Evolutionary conservation across 2,113 vertebrate genomes (phyloP).

Genomic region (Eulemur rufifrons): DNA sequence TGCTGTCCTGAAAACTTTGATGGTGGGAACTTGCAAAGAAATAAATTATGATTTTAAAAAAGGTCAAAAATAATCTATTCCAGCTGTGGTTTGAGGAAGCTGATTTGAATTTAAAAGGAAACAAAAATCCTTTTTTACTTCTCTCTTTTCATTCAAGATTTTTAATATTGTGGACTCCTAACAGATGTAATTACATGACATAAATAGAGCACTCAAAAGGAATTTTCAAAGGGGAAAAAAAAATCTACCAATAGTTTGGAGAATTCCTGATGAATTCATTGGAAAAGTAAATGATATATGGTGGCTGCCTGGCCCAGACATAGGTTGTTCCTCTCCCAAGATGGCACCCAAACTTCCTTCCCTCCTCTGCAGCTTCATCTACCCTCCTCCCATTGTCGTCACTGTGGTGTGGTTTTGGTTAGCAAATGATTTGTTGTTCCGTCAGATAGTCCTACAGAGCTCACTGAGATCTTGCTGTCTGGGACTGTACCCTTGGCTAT

Average conservation of each 20-base stretch:
- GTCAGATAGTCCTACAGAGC: neutral
- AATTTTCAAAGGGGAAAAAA: neutral
- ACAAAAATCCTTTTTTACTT: neutral
- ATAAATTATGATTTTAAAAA: constrained; percentile 78
- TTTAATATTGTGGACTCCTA: constrained; percentile 18
- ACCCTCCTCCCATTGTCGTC: neutral
- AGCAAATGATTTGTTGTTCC: neutral
- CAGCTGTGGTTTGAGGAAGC: constrained; percentile 55
- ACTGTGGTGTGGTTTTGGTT: neutral
- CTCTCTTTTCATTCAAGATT: constrained; percentile 15
- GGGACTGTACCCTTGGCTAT: neutral
- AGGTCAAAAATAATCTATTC: constrained; percentile 75
- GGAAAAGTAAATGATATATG: neutral
- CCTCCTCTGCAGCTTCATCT: neutral
- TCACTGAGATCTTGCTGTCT: neutral
- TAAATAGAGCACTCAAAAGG: neutral
- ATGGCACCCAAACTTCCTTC: neutral
- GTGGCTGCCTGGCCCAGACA: neutral
- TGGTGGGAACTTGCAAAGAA: constrained; percentile 68
- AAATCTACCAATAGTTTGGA: neutral
- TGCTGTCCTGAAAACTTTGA: constrained; percentile 49
- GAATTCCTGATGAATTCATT: neutral
- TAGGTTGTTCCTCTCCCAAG: neutral
- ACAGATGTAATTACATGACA: neutral
- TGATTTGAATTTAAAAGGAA: constrained; percentile 59